A percentile compares a stretch with the other conserved stretches of the same genome.
Evolutionary conservation across 2,888 invertebrate genomes (phyloP).

Genomic region (Drosophila niveifrons): DNA sequence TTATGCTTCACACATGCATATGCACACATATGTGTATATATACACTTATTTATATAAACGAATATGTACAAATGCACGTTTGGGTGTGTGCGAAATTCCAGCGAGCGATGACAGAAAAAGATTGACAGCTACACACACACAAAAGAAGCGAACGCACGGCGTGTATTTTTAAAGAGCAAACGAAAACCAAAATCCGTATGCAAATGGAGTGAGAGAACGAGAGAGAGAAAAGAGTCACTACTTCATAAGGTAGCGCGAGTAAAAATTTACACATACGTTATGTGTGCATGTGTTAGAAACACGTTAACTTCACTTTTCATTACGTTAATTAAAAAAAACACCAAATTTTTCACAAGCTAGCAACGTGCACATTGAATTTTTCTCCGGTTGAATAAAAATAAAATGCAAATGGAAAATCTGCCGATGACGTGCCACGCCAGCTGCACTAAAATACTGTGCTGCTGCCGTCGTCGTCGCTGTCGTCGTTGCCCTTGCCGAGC

Average conservation of each 20-base stretch:
- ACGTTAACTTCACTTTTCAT: slow-evolving; percentile 40
- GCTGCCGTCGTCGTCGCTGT: not conserved
- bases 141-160: slow-evolving; percentile 42
- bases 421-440: slow-evolving; percentile 66
- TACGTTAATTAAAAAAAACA: slow-evolving; percentile 33
- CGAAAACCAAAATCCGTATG: slow-evolving; percentile 39
- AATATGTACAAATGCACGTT: slow-evolving; percentile 32
- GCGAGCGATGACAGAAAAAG: slow-evolving; percentile 49
- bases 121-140: slow-evolving; percentile 46
- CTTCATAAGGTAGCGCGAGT: slow-evolving; percentile 38
- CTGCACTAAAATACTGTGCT: slow-evolving; percentile 57
- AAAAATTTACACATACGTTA: slow-evolving; percentile 47
- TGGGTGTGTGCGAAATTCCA: slow-evolving; percentile 55
- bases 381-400: slow-evolving; percentile 38
- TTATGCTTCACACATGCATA: slow-evolving; percentile 63
- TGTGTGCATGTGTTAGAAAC: slow-evolving; percentile 53
- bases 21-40: slow-evolving; percentile 26
- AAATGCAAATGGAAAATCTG: slow-evolving; percentile 53
- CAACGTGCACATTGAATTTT: slow-evolving; percentile 26
- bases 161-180: slow-evolving; percentile 50
- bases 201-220: slow-evolving; percentile 43
- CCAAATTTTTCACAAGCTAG: slow-evolving; percentile 2
- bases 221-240: slow-evolving; percentile 36
- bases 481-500: slow-evolving; percentile 1
- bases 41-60: slow-evolving; percentile 2